These are phyloP conservation scores for Octodon degus DNA, from an alignment of 2,113 vertebrate species.

Conservation along the genomic window DNA sequence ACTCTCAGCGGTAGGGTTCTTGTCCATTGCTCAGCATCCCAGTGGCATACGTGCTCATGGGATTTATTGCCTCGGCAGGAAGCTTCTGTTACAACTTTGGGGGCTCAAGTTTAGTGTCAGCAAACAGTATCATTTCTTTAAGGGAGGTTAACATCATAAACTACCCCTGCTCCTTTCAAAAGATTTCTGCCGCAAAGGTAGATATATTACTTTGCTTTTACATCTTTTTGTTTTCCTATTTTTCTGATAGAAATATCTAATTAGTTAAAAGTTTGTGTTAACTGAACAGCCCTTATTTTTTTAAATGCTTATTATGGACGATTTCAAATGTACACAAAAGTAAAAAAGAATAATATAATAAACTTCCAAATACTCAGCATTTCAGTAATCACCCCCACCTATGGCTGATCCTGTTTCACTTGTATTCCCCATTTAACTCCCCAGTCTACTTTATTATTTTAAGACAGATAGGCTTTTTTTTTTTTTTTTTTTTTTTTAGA, in stretches of 20 bases:
- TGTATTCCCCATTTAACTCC: not conserved
- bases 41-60: not conserved
- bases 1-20: not conserved
- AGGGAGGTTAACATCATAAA: not conserved
- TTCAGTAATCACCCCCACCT: constrained; percentile 7
- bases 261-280: not conserved
- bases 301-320: not conserved
- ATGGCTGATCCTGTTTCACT: not conserved
- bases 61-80: not conserved
- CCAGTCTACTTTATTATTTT: not conserved
- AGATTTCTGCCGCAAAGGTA: not conserved
- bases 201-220: not conserved
- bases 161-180: not conserved
- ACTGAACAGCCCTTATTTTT: not conserved
- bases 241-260: constrained; percentile 34
- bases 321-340: not conserved
- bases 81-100: not conserved
- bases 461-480: not conserved
- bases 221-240: not conserved
- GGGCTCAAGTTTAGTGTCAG: not conserved
- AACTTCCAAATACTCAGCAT: not conserved
- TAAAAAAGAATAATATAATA: not conserved
- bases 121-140: not conserved
- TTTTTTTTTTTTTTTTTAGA: not conserved
- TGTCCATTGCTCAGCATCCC: not conserved